Conservation (phyloP, 2,888 invertebrate genomes). For the Cryptocephalus primarius region DNA sequence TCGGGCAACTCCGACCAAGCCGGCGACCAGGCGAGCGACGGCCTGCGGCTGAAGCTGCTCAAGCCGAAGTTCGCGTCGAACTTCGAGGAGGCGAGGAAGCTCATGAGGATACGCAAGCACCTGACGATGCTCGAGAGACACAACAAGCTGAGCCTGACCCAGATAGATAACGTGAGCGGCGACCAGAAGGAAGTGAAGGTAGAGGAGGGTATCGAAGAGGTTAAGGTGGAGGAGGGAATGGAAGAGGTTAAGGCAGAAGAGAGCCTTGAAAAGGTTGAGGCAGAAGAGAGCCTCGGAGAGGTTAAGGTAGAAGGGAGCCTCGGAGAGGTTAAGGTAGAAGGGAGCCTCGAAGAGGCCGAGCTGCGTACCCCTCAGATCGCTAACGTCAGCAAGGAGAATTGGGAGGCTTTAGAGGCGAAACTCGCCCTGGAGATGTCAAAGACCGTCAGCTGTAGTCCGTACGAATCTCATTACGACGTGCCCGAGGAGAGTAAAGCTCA, state of each 20-base stretch:
- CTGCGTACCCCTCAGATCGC: conserved; percentile 14
- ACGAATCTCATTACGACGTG: conserved; percentile 16
- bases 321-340: not conserved
- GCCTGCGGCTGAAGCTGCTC: conserved; percentile 28
- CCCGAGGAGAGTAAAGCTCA: not conserved
- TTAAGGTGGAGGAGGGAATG: not conserved
- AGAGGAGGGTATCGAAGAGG: not conserved
- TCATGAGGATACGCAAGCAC: conserved; percentile 56
- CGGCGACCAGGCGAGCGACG: not conserved
- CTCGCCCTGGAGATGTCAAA: conserved; percentile 24
- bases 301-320: not conserved
- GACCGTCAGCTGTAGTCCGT: conserved; percentile 22
- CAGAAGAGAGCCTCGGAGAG: not conserved
- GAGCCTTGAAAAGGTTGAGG: not conserved
- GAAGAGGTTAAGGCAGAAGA: not conserved
- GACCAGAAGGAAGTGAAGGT: not conserved
- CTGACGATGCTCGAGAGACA: conserved; percentile 49
- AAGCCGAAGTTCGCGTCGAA: conserved; percentile 61
- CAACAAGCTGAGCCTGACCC: conserved; percentile 22
- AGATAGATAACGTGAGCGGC: conserved; percentile 5
- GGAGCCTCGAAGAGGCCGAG: not conserved
- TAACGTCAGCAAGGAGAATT: conserved; percentile 31
- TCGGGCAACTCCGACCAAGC: conserved; percentile 30
- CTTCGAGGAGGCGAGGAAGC: conserved; percentile 51
- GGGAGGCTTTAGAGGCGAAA: conserved; percentile 33